Conservation (phyloP, 2,888 invertebrate species). For the Thymelicus lineola region DNA sequence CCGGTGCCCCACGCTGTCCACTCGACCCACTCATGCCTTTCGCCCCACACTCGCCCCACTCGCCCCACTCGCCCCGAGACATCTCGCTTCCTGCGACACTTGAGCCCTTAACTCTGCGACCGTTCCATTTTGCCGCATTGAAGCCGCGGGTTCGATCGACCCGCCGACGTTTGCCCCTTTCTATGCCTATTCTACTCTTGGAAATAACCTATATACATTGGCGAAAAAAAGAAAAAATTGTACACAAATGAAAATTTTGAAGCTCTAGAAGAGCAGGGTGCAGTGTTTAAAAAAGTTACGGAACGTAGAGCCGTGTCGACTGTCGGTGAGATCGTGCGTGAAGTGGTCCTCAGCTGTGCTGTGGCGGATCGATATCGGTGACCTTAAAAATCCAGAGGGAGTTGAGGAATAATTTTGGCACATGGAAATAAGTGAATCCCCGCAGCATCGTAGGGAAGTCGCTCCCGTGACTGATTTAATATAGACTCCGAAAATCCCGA, state of each 20-base stretch:
- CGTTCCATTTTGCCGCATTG: slow-evolving; percentile 72
- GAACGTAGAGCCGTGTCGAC: slow-evolving; percentile 29
- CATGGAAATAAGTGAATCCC: slow-evolving; percentile 41
- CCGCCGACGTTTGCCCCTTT: slow-evolving; percentile 59
- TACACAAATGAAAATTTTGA: not conserved
- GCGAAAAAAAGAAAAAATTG: too few species aligned
- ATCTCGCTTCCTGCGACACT: slow-evolving; percentile 44
- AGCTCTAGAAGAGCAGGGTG: not conserved
- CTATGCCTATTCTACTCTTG: slow-evolving; percentile 34
- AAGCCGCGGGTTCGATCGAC: slow-evolving; percentile 74
- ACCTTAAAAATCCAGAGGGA: slow-evolving; percentile 63
- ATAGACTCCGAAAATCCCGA: not conserved
- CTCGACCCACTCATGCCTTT: not conserved
- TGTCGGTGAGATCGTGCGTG: slow-evolving; percentile 41
- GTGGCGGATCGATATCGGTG: slow-evolving; percentile 76
- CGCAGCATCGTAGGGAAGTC: not conserved
- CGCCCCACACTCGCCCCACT: slow-evolving; percentile 36
- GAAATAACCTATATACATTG: not conserved
- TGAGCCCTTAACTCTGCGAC: slow-evolving; percentile 36
- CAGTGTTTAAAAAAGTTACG: not conserved
- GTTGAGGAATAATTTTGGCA: slow-evolving; percentile 33
- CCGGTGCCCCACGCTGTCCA: not conserved
- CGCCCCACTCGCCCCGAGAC: slow-evolving; percentile 51
- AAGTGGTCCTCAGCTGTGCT: slow-evolving; percentile 68
- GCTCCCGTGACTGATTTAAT: not conserved